Conservation (phyloP, 1,140 invertebrate species). For the Tetramorium alpestre region DNA sequence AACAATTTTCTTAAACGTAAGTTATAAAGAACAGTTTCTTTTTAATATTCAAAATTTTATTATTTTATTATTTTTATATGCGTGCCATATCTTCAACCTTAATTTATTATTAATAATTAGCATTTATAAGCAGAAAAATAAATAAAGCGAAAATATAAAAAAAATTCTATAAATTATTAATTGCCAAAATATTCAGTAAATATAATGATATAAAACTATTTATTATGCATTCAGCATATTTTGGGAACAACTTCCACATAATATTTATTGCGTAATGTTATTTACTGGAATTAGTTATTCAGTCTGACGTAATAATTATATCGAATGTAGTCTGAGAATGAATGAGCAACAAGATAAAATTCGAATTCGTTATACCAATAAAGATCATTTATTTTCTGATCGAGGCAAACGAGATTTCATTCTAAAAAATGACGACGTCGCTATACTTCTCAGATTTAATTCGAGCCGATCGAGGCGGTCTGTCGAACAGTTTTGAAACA, state of each 20-base stretch:
- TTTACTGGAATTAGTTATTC: not conserved
- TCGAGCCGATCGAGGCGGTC: constrained; percentile 44
- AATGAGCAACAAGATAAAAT: not conserved
- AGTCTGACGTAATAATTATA: not conserved
- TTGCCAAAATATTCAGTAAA: not conserved
- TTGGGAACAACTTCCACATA: not conserved
- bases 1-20: not conserved
- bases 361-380: constrained; percentile 34
- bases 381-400: constrained; percentile 33
- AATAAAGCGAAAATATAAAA: not conserved
- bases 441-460: constrained; percentile 41
- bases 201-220: not conserved
- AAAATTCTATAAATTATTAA: not conserved
- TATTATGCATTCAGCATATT: not conserved
- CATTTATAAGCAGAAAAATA: not conserved
- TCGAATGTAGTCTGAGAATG: not conserved
- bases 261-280: not conserved
- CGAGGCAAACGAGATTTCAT: constrained; percentile 19
- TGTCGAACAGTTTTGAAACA: constrained; percentile 46
- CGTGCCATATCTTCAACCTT: not conserved
- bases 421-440: constrained; percentile 35
- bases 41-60: not conserved
- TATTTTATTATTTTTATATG: not conserved
- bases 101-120: not conserved
- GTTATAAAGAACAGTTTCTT: not conserved